Evolutionary conservation across 2,113 vertebrate genomes (phyloP).

Genomic region (Odocoileus virginianus): DNA sequence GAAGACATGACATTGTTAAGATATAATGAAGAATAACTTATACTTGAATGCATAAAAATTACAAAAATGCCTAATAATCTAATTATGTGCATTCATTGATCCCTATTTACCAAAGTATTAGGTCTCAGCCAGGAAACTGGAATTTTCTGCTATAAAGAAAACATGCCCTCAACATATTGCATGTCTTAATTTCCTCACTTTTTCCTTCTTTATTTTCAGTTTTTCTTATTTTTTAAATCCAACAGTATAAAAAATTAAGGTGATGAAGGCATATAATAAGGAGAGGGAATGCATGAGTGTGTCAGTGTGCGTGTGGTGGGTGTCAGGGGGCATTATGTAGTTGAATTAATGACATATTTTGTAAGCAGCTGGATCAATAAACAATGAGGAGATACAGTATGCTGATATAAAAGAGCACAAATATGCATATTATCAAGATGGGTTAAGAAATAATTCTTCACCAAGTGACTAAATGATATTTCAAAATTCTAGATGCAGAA

Average conservation of each 20-base stretch:
- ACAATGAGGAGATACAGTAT: background rate
- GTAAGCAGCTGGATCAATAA: background rate
- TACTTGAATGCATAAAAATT: background rate
- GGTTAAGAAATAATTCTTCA: background rate
- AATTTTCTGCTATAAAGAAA: background rate
- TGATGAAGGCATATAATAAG: background rate
- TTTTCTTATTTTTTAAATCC: background rate
- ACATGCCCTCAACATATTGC: background rate
- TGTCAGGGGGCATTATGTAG: fast-evolving
- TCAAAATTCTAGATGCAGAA: background rate
- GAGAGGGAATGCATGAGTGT: background rate
- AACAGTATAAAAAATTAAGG: background rate
- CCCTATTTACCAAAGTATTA: background rate
- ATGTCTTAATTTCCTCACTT: background rate
- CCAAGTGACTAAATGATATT: background rate
- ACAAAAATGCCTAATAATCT: background rate
- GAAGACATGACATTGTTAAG: background rate
- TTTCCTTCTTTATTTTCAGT: background rate
- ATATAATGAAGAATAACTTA: background rate
- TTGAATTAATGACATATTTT: background rate
- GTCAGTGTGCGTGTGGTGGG: too few relatives aligned
- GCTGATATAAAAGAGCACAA: background rate
- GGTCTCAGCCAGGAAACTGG: background rate
- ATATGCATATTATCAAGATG: background rate
- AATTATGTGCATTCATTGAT: background rate